phyloP scores from a whole-genome alignment of 2,113 vertebrate species.

The Brachypteracias leptosomus region DNA sequence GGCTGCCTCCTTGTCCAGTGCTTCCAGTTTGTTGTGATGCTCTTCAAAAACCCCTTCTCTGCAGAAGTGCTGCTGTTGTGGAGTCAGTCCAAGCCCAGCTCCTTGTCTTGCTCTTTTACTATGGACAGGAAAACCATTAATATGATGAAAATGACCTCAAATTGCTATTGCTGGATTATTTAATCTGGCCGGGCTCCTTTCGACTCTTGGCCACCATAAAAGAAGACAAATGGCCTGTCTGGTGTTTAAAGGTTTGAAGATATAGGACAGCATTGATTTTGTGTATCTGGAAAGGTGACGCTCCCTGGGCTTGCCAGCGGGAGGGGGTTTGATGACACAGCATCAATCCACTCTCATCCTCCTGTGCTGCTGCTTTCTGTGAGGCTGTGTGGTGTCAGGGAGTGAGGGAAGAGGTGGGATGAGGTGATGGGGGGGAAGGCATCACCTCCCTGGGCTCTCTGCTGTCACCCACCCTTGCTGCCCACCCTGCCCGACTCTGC shows the following conservation, averaged over 20 bases:
- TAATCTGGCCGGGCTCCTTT: neutral
- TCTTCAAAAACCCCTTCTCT: neutral
- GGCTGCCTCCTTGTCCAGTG: neutral
- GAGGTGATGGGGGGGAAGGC: neutral
- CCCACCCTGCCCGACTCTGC: neutral
- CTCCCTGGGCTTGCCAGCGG: neutral
- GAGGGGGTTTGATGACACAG: neutral
- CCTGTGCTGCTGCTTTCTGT: rapidly evolving
- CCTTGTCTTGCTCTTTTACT: neutral
- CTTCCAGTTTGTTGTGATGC: neutral
- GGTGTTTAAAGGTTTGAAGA: conserved; percentile 2
- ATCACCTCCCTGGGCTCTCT: neutral
- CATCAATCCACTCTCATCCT: neutral
- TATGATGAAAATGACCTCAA: conserved; percentile 2
- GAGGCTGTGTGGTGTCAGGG: rapidly evolving
- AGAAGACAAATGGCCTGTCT: conserved; percentile 50
- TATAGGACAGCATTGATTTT: conserved; percentile 22
- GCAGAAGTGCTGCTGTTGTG: neutral
- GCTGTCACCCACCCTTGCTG: neutral
- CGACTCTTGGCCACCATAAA: neutral
- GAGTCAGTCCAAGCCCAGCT: neutral
- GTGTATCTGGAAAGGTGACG: neutral
- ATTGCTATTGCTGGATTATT: neutral
- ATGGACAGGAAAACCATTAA: neutral
- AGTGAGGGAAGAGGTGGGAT: neutral